A percentile compares a stretch with the other conserved stretches of the same genome.
phyloP scores from a whole-genome alignment of 2,797 vertebrate species.

The Xiphophorus birchmanni region DNA sequence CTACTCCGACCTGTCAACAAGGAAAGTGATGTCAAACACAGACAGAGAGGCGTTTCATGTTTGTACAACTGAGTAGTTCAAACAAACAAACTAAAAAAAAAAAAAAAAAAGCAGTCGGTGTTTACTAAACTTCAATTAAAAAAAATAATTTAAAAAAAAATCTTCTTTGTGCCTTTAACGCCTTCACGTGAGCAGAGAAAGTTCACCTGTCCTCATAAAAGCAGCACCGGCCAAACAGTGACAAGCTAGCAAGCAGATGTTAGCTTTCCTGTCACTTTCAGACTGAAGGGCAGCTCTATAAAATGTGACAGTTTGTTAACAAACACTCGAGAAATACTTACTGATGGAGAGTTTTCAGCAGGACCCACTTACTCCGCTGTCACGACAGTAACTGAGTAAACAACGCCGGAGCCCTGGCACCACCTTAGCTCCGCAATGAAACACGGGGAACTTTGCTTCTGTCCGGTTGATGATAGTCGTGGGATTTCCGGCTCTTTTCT shows the following conservation, averaged over 20 bases:
- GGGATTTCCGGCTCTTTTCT: neutral
- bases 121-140: neutral
- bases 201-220: neutral
- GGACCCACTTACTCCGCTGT: neutral
- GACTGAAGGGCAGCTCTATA: neutral
- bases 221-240: conserved; percentile 29
- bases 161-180: neutral
- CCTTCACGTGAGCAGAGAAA: neutral
- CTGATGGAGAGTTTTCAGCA: neutral
- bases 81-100: neutral
- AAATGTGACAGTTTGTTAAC: accelerated
- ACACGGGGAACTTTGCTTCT: conserved; percentile 43
- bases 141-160: too few relatives aligned
- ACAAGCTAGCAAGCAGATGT: conserved; percentile 43
- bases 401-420: neutral
- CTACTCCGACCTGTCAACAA: conserved; percentile 2
- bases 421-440: conserved; percentile 3
- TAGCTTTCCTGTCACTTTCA: conserved; percentile 16
- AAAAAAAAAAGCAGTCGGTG: too few relatives aligned
- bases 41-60: neutral
- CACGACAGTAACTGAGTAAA: neutral
- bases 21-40: neutral
- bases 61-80: neutral
- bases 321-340: conserved; percentile 20
- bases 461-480: neutral